These are phyloP conservation scores for Rousettus leschenaultii DNA, from an alignment of 2,113 vertebrate genomes.

Conservation along the genomic window DNA sequence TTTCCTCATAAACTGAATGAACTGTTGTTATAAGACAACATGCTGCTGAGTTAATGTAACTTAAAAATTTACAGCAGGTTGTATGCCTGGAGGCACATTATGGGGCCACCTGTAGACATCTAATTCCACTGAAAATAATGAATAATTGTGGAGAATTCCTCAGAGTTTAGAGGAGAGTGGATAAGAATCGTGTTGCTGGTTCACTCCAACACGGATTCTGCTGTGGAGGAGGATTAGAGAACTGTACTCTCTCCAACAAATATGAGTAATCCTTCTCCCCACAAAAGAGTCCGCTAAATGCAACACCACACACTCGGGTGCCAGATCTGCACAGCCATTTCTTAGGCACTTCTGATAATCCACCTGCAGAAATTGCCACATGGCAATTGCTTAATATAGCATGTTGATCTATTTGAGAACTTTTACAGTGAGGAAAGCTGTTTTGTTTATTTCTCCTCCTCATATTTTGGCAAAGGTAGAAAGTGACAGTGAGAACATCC, in stretches of 20 bases:
- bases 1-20: constrained; percentile 30
- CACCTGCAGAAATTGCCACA: constrained; percentile 21
- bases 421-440: neutral
- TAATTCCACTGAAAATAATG: constrained; percentile 57
- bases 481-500: neutral
- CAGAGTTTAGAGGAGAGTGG: neutral
- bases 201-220: constrained; percentile 49
- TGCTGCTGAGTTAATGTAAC: constrained; percentile 57
- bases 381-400: constrained; percentile 38
- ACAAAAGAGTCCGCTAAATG: constrained; percentile 40
- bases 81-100: constrained; percentile 51
- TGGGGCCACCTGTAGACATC: constrained; percentile 63
- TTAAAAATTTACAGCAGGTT: constrained; percentile 57
- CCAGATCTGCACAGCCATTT: constrained; percentile 27
- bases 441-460: neutral
- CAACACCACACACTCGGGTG: constrained; percentile 42
- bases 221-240: constrained; percentile 57
- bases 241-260: constrained; percentile 30
- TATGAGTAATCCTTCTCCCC: constrained; percentile 54
- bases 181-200: constrained; percentile 14
- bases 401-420: neutral
- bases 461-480: neutral
- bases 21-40: constrained; percentile 37
- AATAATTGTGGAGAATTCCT: constrained; percentile 51
- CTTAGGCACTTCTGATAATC: constrained; percentile 11